phyloP scores from a whole-genome alignment of 1,140 invertebrate species.

The Drosophila bipectinata region DNA sequence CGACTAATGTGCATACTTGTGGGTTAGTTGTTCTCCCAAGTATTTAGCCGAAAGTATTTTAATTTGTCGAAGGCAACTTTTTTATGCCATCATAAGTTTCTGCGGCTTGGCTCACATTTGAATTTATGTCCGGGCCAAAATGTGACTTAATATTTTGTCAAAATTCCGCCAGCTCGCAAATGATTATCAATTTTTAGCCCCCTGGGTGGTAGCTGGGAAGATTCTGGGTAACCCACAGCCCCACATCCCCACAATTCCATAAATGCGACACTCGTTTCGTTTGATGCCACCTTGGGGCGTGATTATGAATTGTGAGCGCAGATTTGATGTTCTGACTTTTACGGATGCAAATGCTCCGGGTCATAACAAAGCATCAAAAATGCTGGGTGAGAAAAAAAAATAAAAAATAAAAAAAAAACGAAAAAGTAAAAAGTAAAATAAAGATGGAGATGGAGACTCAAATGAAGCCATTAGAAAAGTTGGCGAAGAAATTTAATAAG shows the following conservation, averaged over 20 bases:
- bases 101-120: constrained; percentile 47
- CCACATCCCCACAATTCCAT: constrained; percentile 20
- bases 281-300: constrained; percentile 73
- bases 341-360: constrained; percentile 61
- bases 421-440: constrained; percentile 29
- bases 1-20: constrained; percentile 64
- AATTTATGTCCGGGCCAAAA: constrained; percentile 38
- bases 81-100: constrained; percentile 45
- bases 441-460: constrained; percentile 9
- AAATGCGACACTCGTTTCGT: constrained; percentile 60
- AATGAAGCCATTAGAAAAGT: constrained; percentile 75
- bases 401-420: constrained; percentile 14
- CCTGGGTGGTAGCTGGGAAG: background rate
- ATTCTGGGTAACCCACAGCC: background rate
- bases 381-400: constrained; percentile 5
- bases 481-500: constrained; percentile 73
- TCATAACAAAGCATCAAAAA: constrained; percentile 30
- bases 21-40: constrained; percentile 57
- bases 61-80: constrained; percentile 54
- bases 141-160: constrained; percentile 39
- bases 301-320: constrained; percentile 70
- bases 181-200: constrained; percentile 33
- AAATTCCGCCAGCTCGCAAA: constrained; percentile 36
- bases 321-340: constrained; percentile 68
- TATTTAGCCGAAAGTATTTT: constrained; percentile 68